Conservation (phyloP, 1,140 invertebrate species). For the Pantala flavescens region DNA sequence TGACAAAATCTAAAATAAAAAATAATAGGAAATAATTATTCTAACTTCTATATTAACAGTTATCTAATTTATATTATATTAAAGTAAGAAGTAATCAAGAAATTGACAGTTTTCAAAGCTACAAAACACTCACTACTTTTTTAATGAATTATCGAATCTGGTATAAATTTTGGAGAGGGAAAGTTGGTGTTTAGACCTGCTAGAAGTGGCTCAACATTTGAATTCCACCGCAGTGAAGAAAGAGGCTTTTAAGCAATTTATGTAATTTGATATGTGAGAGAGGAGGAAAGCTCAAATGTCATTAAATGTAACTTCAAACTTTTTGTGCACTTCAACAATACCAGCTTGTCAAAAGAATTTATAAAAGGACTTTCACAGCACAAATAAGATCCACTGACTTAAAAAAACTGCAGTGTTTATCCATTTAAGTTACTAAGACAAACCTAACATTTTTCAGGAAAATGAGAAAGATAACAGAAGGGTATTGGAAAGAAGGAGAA, state of each 20-base stretch:
- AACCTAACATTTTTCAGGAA: no score
- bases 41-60: background rate
- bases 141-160: background rate
- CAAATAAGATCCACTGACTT: background rate
- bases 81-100: slow-evolving; percentile 8
- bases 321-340: background rate
- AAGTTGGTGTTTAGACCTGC: slow-evolving; percentile 4
- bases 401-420: background rate
- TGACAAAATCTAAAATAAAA: background rate
- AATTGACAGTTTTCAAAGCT: slow-evolving; percentile 1
- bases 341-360: background rate
- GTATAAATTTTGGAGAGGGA: background rate
- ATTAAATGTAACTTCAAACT: slow-evolving; percentile 4
- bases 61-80: background rate
- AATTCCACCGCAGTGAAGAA: background rate
- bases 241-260: background rate
- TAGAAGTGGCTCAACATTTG: background rate
- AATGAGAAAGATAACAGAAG: no score
- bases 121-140: background rate
- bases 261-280: slow-evolving; percentile 8
- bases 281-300: slow-evolving; percentile 8
- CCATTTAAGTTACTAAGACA: no score
- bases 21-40: background rate
- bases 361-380: slow-evolving; percentile 10
- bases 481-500: no score